Percentiles rank a stretch among this genome's conserved stretches.
phyloP scores from a whole-genome alignment of 2,888 invertebrate species.

The Trachelus stipa region DNA sequence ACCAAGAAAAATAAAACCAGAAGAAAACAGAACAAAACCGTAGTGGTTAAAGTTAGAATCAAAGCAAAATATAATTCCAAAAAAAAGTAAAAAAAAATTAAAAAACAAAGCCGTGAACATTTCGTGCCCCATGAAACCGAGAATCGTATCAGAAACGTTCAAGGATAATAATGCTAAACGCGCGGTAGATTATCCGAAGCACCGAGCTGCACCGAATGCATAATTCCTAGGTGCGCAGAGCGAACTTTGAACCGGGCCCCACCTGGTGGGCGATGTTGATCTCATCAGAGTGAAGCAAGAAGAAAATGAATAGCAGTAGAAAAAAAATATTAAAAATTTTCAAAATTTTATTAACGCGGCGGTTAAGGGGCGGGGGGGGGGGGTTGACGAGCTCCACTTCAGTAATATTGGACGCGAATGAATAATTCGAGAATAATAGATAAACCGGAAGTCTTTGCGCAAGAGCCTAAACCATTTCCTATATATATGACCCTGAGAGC shows the following conservation, averaged over 20 bases:
- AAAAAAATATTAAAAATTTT: neutral
- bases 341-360: neutral
- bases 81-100: neutral
- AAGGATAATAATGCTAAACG: constrained; percentile 35
- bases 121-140: constrained; percentile 31
- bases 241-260: constrained; percentile 43
- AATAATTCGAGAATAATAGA: neutral
- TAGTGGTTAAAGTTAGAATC: neutral
- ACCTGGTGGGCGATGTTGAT: neutral
- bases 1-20: neutral
- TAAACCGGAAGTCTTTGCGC: neutral
- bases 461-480: constrained; percentile 1
- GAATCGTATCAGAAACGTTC: constrained; percentile 35
- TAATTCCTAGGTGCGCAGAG: constrained; percentile 37
- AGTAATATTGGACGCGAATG: neutral
- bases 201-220: constrained; percentile 37
- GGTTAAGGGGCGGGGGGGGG: too few relatives aligned
- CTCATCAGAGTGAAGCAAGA: neutral
- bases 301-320: neutral
- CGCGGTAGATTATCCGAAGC: constrained; percentile 28
- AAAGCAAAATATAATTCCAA: neutral
- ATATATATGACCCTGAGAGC: neutral
- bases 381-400: neutral
- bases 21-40: neutral
- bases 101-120: constrained; percentile 20